phyloP scores from a whole-genome alignment of 2,888 invertebrate species.

The Acanthacorydalis orientalis region DNA sequence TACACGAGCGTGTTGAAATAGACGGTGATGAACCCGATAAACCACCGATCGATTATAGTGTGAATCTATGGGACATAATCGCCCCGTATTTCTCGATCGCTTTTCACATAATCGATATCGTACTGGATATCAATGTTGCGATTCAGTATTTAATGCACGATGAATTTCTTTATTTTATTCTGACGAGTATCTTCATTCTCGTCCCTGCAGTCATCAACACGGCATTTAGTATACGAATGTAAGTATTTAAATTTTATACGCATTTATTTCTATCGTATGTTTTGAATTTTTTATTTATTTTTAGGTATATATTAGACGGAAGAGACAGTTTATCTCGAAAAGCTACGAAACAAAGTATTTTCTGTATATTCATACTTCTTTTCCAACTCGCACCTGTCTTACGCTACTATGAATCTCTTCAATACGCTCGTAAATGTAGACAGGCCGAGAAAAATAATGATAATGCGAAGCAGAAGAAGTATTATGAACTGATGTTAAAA shows the following conservation, averaged over 20 bases:
- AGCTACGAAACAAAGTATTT: constrained; percentile 36
- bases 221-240: constrained; percentile 57
- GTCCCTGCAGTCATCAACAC: constrained; percentile 61
- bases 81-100: constrained; percentile 31
- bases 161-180: constrained; percentile 42
- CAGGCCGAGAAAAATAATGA: constrained; percentile 40
- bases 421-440: constrained; percentile 49
- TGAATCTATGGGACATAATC: constrained; percentile 1
- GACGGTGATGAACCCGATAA: constrained; percentile 3
- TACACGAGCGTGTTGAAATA: background rate
- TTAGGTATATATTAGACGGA: constrained; percentile 38
- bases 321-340: constrained; percentile 37
- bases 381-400: constrained; percentile 60
- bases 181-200: constrained; percentile 53
- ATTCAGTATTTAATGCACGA: constrained; percentile 39
- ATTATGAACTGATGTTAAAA: constrained; percentile 56
- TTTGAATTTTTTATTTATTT: constrained; percentile 9
- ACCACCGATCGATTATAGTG: constrained; percentile 1
- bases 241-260: constrained; percentile 18
- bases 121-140: constrained; percentile 52
- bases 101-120: constrained; percentile 51
- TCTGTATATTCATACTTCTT: constrained; percentile 41
- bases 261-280: constrained; percentile 3
- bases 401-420: constrained; percentile 43
- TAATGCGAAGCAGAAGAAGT: constrained; percentile 38